Evolutionary conservation across 2,113 vertebrate species (phyloP).

Genomic region (Ammodytes dubius): DNA sequence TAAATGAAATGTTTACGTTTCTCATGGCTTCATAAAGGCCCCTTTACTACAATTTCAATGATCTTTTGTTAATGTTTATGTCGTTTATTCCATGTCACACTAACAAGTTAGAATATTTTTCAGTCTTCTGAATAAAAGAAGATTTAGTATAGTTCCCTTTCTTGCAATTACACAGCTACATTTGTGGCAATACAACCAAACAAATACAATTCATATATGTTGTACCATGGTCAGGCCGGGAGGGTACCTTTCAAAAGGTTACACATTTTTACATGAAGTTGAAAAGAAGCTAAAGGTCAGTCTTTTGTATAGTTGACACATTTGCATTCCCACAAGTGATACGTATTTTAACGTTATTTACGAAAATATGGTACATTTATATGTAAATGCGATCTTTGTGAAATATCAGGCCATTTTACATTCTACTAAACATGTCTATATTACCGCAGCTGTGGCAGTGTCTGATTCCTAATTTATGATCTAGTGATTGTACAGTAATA

Average conservation of each 20-base stretch:
- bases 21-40: neutral
- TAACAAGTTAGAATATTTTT: neutral
- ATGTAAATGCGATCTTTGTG: neutral
- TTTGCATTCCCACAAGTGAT: neutral
- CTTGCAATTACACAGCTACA: neutral
- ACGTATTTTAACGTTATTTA: neutral
- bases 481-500: conserved; percentile 33
- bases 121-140: neutral
- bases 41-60: conserved; percentile 5
- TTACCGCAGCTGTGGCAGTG: neutral
- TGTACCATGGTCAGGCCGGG: neutral
- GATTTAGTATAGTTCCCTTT: neutral
- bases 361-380: neutral
- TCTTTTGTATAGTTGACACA: neutral
- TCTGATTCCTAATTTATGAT: conserved; percentile 32
- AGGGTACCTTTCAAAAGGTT: neutral
- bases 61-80: conserved; percentile 16
- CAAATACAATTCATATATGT: neutral
- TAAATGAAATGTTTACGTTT: conserved; percentile 42
- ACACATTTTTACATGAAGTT: neutral
- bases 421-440: neutral
- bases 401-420: neutral
- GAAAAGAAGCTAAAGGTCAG: neutral
- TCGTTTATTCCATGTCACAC: neutral
- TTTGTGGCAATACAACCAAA: conserved; percentile 3